Percentiles rank a stretch among this genome's conserved stretches.
These are phyloP conservation scores for Amphiprion clarkii DNA, from an alignment of 2,797 vertebrate species.

Conservation along the genomic window DNA sequence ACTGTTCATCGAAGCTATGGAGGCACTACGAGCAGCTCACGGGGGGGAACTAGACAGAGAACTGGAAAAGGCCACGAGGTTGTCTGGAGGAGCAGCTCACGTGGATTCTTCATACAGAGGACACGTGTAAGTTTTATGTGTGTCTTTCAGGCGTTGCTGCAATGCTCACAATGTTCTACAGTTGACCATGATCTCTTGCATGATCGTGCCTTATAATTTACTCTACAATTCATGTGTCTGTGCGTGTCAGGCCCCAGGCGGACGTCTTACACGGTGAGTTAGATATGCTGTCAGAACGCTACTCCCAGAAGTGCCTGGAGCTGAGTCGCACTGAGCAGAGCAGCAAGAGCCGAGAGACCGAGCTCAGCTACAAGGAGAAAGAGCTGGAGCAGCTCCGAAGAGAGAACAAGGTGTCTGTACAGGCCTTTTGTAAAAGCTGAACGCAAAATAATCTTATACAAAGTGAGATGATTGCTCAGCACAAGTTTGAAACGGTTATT, in stretches of 20 bases:
- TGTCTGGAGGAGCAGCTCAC: constrained; percentile 78
- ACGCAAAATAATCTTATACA: background rate
- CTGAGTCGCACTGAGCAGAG: constrained; percentile 85
- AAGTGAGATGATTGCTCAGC: background rate
- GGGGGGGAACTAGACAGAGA: constrained; percentile 89
- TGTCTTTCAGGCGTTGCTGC: background rate
- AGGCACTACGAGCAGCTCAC: constrained; percentile 90
- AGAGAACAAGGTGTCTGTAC: constrained; percentile 91
- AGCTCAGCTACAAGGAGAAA: constrained; percentile 84
- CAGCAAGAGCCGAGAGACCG: constrained; percentile 84
- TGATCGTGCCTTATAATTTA: constrained; percentile 23
- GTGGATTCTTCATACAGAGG: constrained; percentile 81
- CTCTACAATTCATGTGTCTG: constrained; percentile 41
- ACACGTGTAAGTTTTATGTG: constrained; percentile 86
- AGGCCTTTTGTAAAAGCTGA: background rate
- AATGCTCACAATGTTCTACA: constrained; percentile 46
- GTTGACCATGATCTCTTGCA: background rate
- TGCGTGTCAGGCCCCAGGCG: constrained; percentile 82
- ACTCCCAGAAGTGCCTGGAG: constrained; percentile 93
- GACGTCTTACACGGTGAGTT: constrained; percentile 89
- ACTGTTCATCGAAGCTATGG: constrained; percentile 85
- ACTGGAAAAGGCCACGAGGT: constrained; percentile 84
- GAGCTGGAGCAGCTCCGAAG: constrained; percentile 90
- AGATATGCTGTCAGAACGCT: constrained; percentile 91
- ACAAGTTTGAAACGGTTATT: constrained; percentile 15